Conservation (phyloP, 2,888 invertebrate genomes). For the Physocephala rufipes region DNA sequence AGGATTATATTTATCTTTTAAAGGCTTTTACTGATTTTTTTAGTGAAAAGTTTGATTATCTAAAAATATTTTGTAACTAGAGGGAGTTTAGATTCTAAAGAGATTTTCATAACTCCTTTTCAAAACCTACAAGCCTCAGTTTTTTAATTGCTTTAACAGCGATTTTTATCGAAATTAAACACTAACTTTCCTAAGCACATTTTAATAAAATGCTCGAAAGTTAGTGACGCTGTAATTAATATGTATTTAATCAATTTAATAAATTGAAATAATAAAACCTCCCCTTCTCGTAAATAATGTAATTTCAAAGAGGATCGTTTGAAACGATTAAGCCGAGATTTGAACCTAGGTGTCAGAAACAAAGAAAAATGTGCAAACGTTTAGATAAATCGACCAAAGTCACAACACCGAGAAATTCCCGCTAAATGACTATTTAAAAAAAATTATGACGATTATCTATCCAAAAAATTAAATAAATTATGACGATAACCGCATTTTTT, state of each 20-base stretch:
- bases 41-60: neutral
- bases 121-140: conserved; percentile 47
- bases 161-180: conserved; percentile 20
- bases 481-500: no score
- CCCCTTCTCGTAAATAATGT: no score
- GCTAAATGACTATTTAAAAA: no score
- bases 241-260: neutral
- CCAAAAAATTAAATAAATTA: no score
- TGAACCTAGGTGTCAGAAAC: conserved; percentile 4
- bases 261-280: neutral
- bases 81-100: conserved; percentile 48
- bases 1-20: no score
- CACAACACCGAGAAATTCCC: no score
- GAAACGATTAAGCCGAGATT: neutral
- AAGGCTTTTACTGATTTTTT: no score
- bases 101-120: conserved; percentile 40
- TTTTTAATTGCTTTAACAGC: conserved; percentile 40
- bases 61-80: conserved; percentile 38
- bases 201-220: conserved; percentile 40
- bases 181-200: conserved; percentile 36
- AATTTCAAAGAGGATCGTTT: neutral
- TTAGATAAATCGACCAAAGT: conserved; percentile 14
- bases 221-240: conserved; percentile 42
- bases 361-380: neutral
- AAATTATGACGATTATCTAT: no score